A percentile compares a stretch with the other conserved stretches of the same genome.
These are phyloP conservation scores for Cydia strobilella DNA, from an alignment of 1,140 invertebrate genomes.

Conservation along the genomic window DNA sequence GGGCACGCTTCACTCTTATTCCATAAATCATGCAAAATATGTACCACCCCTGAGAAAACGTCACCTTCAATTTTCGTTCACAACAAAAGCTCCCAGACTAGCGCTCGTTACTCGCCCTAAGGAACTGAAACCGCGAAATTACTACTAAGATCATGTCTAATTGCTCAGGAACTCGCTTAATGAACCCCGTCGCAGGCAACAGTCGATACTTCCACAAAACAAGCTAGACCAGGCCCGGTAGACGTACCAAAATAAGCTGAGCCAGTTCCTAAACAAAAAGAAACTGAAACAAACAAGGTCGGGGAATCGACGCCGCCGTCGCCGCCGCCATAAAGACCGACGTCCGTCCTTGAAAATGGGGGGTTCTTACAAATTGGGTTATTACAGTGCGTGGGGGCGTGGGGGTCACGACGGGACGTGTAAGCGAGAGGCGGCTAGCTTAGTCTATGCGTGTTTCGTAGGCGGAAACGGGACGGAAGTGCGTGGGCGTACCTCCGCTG, in stretches of 20 bases:
- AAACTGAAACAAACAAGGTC: slow-evolving; percentile 80
- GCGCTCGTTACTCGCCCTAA: neutral
- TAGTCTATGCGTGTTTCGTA: slow-evolving; percentile 28
- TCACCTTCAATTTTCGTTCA: slow-evolving; percentile 12
- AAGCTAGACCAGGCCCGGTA: slow-evolving; percentile 55
- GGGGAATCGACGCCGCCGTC: slow-evolving; percentile 76
- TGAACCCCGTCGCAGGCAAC: neutral
- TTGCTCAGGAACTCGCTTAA: slow-evolving; percentile 6
- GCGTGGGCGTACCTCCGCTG: slow-evolving; percentile 73
- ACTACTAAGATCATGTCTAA: slow-evolving; percentile 8
- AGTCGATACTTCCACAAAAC: slow-evolving; percentile 46
- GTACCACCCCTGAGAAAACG: slow-evolving; percentile 11
- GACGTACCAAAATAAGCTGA: slow-evolving; percentile 73
- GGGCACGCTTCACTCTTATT: slow-evolving; percentile 29
- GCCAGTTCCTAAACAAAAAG: slow-evolving; percentile 79
- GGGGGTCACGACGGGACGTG: slow-evolving; percentile 65
- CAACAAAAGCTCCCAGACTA: slow-evolving; percentile 19
- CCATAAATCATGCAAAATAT: slow-evolving; percentile 25
- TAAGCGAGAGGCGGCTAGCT: slow-evolving; percentile 43
- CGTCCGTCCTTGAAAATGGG: slow-evolving; percentile 79
- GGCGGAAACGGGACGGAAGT: slow-evolving; percentile 48
- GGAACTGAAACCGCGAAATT: neutral
- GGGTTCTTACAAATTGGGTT: slow-evolving; percentile 80
- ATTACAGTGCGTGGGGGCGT: slow-evolving; percentile 73
- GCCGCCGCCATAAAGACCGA: slow-evolving; percentile 77